phyloP scores from a whole-genome alignment of 2,888 invertebrate species.

The Drosophila birchii region DNA sequence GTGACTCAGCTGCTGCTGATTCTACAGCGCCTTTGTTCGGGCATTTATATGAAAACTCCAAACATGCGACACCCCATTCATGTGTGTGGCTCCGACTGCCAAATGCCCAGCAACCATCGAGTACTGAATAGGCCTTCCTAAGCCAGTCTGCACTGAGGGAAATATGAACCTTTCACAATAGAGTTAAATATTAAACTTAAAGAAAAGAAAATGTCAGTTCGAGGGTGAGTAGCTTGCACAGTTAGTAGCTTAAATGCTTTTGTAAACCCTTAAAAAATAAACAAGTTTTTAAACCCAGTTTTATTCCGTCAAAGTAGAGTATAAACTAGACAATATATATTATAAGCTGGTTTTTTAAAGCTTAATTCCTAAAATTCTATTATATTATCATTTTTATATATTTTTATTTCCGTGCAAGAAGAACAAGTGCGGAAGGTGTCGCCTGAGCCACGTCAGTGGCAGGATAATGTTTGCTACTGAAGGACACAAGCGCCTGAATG shows the following conservation, averaged over 20 bases:
- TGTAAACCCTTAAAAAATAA: too few species aligned
- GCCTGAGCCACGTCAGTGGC: slow-evolving; percentile 33
- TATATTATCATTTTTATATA: neutral
- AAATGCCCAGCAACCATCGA: slow-evolving; percentile 38
- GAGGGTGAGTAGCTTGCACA: too few species aligned
- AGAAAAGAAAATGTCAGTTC: neutral
- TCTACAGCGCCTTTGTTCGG: slow-evolving; percentile 31
- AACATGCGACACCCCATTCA: slow-evolving; percentile 59
- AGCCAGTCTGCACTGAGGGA: slow-evolving; percentile 1
- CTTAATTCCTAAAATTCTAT: neutral
- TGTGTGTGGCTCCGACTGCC: slow-evolving; percentile 39
- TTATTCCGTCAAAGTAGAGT: too few species aligned
- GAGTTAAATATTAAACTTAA: neutral
- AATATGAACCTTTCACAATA: neutral
- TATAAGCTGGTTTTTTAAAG: too few species aligned
- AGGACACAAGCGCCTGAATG: slow-evolving; percentile 62
- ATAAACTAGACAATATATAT: too few species aligned
- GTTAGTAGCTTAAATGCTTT: too few species aligned
- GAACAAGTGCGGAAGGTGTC: slow-evolving; percentile 28
- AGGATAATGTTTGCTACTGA: slow-evolving; percentile 43
- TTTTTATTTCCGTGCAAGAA: slow-evolving; percentile 8
- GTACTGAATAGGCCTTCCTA: slow-evolving; percentile 36
- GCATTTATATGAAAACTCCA: slow-evolving; percentile 52
- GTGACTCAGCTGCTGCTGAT: slow-evolving; percentile 15
- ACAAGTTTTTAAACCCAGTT: too few species aligned